These are phyloP conservation scores for Molossus alvarezi DNA, from an alignment of 2,797 vertebrate species.

Conservation along the genomic window DNA sequence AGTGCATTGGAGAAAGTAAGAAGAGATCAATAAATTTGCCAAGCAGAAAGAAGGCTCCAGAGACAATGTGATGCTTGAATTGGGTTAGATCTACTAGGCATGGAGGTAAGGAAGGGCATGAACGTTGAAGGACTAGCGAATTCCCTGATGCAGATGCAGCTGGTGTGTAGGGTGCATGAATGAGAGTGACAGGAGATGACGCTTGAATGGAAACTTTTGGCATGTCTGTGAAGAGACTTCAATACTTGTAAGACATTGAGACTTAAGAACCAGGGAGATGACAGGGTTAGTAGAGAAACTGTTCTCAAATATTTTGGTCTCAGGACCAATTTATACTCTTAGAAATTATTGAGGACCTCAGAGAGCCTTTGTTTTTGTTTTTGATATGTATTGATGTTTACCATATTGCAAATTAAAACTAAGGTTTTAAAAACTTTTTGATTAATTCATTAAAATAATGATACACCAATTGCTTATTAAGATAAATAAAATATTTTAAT, in stretches of 20 bases:
- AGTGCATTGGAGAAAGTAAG: constrained; percentile 6
- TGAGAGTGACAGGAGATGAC: neutral
- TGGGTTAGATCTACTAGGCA: neutral
- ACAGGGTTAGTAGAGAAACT: neutral
- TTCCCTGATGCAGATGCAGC: neutral
- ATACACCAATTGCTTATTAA: neutral
- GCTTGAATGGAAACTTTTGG: neutral
- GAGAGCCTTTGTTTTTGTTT: neutral
- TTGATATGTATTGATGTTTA: constrained; percentile 26
- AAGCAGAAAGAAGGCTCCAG: neutral
- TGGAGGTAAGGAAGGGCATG: neutral
- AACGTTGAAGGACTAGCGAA: neutral
- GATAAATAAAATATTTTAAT: constrained; percentile 1
- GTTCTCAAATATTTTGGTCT: constrained; percentile 15
- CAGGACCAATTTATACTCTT: constrained; percentile 30
- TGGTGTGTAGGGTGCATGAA: neutral
- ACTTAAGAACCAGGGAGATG: neutral
- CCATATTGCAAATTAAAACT: constrained; percentile 20
- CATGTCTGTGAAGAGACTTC: neutral
- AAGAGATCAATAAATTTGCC: neutral
- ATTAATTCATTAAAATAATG: constrained; percentile 15
- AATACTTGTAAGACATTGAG: neutral
- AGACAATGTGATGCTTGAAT: neutral
- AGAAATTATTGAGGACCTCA: constrained; percentile 59
- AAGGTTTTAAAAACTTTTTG: neutral